A percentile compares a stretch with the other conserved stretches of the same genome.
phyloP scores from a whole-genome alignment of 30 jellyfish, hydroid and myxozoan species.

The Hydractinia echinata region DNA sequence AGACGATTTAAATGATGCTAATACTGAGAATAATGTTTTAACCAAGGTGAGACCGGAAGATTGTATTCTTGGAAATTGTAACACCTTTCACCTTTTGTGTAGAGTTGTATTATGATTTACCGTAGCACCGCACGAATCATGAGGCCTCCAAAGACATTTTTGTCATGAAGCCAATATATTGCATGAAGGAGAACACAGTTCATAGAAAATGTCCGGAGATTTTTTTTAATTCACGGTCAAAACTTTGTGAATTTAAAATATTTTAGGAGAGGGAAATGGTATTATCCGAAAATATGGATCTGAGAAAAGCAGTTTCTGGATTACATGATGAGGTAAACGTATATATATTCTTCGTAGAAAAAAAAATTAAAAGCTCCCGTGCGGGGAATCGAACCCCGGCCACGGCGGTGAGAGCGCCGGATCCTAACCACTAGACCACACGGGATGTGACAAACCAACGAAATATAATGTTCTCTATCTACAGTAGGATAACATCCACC shows the following conservation, averaged over 20 bases:
- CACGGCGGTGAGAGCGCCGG: slow-evolving; percentile 31
- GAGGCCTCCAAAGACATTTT: neutral
- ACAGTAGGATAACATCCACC: neutral
- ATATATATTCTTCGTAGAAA: neutral
- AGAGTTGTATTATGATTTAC: no score
- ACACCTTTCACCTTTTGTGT: neutral
- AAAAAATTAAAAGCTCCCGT: neutral
- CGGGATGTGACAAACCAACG: neutral
- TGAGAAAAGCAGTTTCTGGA: neutral
- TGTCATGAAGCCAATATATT: neutral
- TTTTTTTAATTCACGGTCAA: neutral
- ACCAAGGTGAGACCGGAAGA: neutral
- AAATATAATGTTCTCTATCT: neutral
- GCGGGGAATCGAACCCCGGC: slow-evolving; percentile 28
- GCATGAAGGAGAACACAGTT: no score
- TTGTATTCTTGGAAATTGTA: neutral
- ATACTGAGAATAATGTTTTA: neutral
- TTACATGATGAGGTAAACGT: slow-evolving; percentile 12
- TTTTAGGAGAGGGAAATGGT: slow-evolving; percentile 23
- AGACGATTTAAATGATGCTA: slow-evolving; percentile 6
- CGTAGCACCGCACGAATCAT: no score
- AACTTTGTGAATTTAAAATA: neutral
- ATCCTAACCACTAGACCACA: slow-evolving; percentile 25
- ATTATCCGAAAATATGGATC: neutral
- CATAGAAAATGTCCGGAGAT: no score